Evolutionary conservation across 2,113 vertebrate species (phyloP).

Genomic region (Ellobius talpinus): DNA sequence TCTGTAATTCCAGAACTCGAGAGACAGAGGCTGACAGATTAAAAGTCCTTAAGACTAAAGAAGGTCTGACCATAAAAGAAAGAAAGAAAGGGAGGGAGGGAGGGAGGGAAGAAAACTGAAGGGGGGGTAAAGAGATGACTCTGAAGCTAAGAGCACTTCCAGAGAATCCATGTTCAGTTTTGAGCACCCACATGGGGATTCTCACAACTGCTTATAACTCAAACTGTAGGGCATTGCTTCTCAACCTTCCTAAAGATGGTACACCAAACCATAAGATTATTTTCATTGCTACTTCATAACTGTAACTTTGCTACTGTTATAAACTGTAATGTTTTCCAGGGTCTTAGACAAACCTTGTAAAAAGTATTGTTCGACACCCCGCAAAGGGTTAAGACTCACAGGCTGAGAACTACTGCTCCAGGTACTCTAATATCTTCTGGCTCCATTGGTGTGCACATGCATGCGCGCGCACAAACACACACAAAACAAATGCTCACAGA

Average conservation of each 20-base stretch:
- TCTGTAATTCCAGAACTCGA: neutral
- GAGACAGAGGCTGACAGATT: neutral
- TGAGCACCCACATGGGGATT: neutral
- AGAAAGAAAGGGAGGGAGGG: neutral
- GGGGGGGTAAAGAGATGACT: no score
- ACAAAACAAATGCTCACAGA: neutral
- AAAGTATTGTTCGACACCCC: neutral
- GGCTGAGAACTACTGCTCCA: neutral
- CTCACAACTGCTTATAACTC: neutral
- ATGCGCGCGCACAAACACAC: neutral
- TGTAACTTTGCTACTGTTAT: neutral
- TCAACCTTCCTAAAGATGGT: neutral
- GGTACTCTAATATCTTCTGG: neutral
- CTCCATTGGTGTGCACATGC: neutral
- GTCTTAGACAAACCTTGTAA: neutral
- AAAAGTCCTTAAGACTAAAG: neutral
- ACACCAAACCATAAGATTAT: neutral
- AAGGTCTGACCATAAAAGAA: neutral
- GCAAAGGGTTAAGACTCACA: neutral
- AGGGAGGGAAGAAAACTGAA: neutral
- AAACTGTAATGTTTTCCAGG: neutral
- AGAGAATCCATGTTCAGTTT: neutral
- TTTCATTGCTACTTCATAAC: neutral
- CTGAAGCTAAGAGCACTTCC: neutral
- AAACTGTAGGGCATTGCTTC: neutral